Evolutionary conservation across 2,888 invertebrate species (phyloP).

Genomic region (Diarsia dahlii): DNA sequence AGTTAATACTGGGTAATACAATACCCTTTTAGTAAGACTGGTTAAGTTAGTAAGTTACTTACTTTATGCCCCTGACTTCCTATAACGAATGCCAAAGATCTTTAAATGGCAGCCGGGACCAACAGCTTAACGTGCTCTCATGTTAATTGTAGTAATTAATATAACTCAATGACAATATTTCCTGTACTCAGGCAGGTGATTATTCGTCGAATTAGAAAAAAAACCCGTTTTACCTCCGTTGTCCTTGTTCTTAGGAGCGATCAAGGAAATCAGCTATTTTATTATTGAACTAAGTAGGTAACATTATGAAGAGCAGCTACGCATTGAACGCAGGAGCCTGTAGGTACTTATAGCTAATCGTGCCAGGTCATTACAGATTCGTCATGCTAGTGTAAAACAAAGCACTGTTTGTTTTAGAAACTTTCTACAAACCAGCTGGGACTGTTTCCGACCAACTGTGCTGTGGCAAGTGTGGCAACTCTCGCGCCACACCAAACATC

Average conservation of each 20-base stretch:
- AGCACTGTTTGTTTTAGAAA: conserved; percentile 7
- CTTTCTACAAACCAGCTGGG: neutral
- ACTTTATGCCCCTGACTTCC: no score
- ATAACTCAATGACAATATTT: neutral
- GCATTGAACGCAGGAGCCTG: neutral
- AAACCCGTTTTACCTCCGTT: neutral
- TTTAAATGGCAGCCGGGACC: no score
- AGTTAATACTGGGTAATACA: no score
- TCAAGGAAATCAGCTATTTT: conserved; percentile 38
- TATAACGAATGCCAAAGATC: no score
- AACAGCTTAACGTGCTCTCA: neutral
- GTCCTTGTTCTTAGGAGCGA: conserved; percentile 4
- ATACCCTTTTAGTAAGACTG: no score
- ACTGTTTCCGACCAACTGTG: no score
- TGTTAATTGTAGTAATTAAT: neutral
- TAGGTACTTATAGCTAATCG: neutral
- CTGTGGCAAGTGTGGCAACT: neutral
- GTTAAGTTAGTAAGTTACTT: no score
- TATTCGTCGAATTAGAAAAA: neutral
- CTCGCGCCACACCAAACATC: no score
- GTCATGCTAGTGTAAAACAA: conserved; percentile 8
- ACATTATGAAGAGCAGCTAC: neutral
- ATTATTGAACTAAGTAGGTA: neutral
- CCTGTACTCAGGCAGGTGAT: no score
- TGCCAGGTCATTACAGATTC: neutral